phyloP scores from a whole-genome alignment of 2,113 vertebrate species.

The Apistogramma diplotaenia region DNA sequence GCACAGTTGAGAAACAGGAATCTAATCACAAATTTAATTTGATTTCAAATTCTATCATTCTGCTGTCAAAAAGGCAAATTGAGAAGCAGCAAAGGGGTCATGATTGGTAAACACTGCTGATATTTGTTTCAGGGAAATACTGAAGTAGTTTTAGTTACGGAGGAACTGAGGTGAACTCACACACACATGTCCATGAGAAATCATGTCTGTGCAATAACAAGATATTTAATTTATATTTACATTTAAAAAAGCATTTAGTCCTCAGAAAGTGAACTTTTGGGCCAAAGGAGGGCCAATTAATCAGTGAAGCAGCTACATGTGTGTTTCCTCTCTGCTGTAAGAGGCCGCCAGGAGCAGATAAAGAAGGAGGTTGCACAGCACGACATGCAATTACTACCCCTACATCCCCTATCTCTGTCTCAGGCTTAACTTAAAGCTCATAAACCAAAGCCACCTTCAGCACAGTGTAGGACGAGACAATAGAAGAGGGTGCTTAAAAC shows the following conservation, averaged over 20 bases:
- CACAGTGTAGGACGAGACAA: neutral
- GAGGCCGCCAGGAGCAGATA: neutral
- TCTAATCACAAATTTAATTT: neutral
- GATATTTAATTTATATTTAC: conserved; percentile 59
- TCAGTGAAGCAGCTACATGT: neutral
- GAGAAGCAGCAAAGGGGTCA: neutral
- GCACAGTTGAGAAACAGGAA: neutral
- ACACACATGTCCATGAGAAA: neutral
- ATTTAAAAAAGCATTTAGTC: conserved; percentile 48
- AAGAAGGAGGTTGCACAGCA: neutral
- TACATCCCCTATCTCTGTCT: neutral
- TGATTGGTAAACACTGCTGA: neutral
- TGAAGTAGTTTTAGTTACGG: neutral
- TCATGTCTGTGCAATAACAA: conserved; percentile 28
- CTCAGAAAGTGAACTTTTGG: neutral
- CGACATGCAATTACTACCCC: neutral
- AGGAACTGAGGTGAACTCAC: neutral
- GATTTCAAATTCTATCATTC: neutral
- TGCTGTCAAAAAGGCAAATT: neutral
- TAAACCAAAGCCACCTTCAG: neutral
- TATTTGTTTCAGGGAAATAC: neutral
- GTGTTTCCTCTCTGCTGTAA: conserved; percentile 14
- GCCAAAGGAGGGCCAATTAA: conserved; percentile 36
- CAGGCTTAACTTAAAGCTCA: conserved; percentile 10
- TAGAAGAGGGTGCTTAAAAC: neutral